Base-by-base conservation (phyloP, 2,888 invertebrate species). In the Drosophila ezoana region DNA sequence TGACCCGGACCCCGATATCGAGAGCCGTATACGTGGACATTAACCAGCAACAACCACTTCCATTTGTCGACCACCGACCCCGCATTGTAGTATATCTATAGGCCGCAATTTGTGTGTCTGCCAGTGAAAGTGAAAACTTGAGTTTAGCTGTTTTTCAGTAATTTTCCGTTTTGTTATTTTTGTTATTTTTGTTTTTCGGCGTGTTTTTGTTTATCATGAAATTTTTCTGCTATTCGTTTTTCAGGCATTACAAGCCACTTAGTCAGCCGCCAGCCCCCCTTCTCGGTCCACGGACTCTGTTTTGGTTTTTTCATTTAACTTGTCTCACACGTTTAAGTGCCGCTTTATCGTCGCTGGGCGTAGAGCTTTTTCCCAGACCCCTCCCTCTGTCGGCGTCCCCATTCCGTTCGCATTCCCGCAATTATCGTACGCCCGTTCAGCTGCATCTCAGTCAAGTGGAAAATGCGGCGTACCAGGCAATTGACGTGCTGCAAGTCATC, bases 41-140 rank as follows among this genome's bases (percentile, higher is more conserved):
- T 52, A 66, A 6, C 20, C 28, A 53, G n/a, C 49, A 48, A 49
- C 48, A 71, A 14, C 37, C 13, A 37, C 38, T 43, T 40, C 37
- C 37, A 33, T 43, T 45, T 63, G 47, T 9, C 52, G 49, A 60
- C 48, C 52, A 67, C 44, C 51, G 67, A 72, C 74, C 67, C 57
- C 70, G 37, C 16, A 47, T 16, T 48, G 8, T 23, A 1, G 1
- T 28, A 28, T 28, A 59, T 48, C 11, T 43, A 41, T 44, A 51
- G 43, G 14, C 59, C 38, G 41, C 47, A 63, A 57, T 53, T 65
- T 58, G 53, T 53, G 16, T 41, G 37, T 33, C 11, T 18, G 38
- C n/a, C 53, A 74, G 84, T 84, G 85, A 85, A 89, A 89, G 89
- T 87, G 74, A 81, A 85, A 82, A 83, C 53, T 45, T 45, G 20